A percentile compares a stretch with the other conserved stretches of the same genome.
phyloP scores from a whole-genome alignment of 2,888 invertebrate species.

The Ceratothoa steindachneri region DNA sequence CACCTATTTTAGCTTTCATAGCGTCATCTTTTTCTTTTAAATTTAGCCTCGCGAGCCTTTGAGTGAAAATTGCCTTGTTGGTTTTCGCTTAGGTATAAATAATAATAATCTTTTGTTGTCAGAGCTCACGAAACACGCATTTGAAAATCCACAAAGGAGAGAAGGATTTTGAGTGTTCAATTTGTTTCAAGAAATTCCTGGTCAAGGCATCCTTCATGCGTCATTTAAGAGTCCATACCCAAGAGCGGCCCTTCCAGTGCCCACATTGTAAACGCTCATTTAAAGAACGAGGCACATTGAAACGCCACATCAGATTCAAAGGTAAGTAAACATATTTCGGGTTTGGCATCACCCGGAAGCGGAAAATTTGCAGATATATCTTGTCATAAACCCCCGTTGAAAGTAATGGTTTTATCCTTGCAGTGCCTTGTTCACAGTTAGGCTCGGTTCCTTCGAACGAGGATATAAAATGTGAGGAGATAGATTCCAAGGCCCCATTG shows the following conservation, averaged over 20 bases:
- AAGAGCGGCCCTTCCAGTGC: neutral
- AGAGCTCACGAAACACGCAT: neutral
- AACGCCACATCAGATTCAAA: neutral
- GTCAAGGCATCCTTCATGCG: neutral
- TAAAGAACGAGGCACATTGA: neutral
- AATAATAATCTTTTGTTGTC: too few relatives aligned
- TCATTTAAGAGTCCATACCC: neutral
- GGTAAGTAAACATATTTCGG: neutral
- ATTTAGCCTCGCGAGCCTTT: too few relatives aligned
- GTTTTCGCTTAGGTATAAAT: too few relatives aligned
- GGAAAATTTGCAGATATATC: too few relatives aligned
- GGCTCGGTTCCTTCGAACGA: neutral
- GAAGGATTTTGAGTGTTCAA: neutral
- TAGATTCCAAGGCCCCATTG: neutral
- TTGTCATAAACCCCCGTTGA: neutral
- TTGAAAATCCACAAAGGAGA: constrained; percentile 1
- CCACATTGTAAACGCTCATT: neutral
- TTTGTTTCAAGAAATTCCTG: neutral
- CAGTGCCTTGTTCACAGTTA: neutral
- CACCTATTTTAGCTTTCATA: too few relatives aligned
- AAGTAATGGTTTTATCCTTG: neutral
- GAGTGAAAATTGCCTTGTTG: too few relatives aligned
- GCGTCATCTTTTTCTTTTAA: too few relatives aligned
- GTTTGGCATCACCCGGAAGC: too few relatives aligned
- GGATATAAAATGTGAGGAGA: neutral